Base-by-base conservation (phyloP, 2,888 invertebrate genomes). In the Pycnomerus fuliginosus region DNA sequence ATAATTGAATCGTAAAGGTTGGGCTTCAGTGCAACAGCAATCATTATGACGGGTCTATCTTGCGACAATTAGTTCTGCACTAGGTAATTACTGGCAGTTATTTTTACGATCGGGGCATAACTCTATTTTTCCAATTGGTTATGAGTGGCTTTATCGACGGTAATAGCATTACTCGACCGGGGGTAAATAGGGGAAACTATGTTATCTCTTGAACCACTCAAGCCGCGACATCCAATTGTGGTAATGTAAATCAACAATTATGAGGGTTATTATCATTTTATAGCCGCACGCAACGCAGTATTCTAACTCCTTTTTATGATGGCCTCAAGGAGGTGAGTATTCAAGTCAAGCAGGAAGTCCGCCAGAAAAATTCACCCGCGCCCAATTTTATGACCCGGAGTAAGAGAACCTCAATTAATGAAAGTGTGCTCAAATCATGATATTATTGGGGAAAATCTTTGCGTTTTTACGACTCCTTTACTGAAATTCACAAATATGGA, bases 1-100 rank as follows among this genome's bases (percentile, higher is more conserved):
- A 41, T 46, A 46, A 46, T 46, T 46, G 40, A 46, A 36, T 41
- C 41, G 39, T 44, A 44, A 44, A 38, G 39, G 31, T 36, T 39
- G 31, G 3, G 7, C n/a, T 12, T 20, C 2, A 14, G 12, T 12
- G 8, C 28, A 3, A 13, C 10, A 24, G 8, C 14, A 12, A 24
- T 10, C 12, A n/a, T 25, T 25, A 16, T 27, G 11, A n/a, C 12
- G 3, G 3, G 5, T 16, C 27, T 16, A 35, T 35, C 27, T 20
- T 5, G 8, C 20, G 20, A 4, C 16, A 31, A n/a, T 16, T 4
- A 16, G 16, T 3, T 3, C 14, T 30, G 3, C 13, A 13, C n/a
- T n/a, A n/a, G n/a, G n/a, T 14, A 30, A 7, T 30, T 13, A 12
- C 5, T 13, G 3, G 13, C 15, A 30, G 7, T 13, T 14, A 7